Evolutionary conservation across 1,140 invertebrate species (phyloP).

Genomic region (Danaus melanippus): DNA sequence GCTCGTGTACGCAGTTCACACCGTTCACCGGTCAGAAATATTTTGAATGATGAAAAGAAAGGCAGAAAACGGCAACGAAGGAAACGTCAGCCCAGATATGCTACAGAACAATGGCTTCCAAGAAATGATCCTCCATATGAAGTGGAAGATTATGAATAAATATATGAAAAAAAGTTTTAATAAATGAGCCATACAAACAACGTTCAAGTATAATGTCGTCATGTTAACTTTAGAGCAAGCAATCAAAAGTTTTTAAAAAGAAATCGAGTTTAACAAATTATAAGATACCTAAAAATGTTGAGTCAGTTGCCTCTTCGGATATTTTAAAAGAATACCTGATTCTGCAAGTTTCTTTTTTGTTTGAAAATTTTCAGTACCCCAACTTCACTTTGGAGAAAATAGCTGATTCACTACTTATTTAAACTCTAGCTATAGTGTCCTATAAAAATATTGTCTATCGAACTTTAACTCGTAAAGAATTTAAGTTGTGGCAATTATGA

Average conservation of each 20-base stretch:
- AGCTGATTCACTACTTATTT: conserved; percentile 18
- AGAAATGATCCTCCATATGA: conserved; percentile 1
- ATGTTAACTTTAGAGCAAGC: conserved; percentile 19
- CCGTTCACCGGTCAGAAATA: background rate
- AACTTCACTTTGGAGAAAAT: conserved; percentile 13
- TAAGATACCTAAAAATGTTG: conserved; percentile 16
- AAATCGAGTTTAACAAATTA: conserved; percentile 20
- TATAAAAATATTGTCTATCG: conserved; percentile 4
- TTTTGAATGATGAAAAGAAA: conserved; percentile 3
- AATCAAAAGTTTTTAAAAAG: conserved; percentile 20
- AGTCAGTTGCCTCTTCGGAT: conserved; percentile 17
- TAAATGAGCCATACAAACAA: conserved; percentile 13
- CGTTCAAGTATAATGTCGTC: conserved; percentile 14
- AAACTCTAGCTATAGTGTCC: conserved; percentile 16
- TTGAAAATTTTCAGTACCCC: conserved; percentile 20
- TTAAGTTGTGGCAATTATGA: background rate
- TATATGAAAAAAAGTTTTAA: conserved; percentile 6
- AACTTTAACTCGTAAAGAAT: conserved; percentile 5
- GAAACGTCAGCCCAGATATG: conserved; percentile 1
- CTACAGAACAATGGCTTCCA: conserved; percentile 9
- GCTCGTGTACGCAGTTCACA: background rate
- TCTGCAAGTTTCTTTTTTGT: conserved; percentile 19
- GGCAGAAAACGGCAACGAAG: conserved; percentile 12
- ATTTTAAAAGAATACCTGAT: conserved; percentile 22
- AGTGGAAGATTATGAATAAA: conserved; percentile 9